Base-by-base conservation (phyloP, 2,888 invertebrate genomes). In the Scrobipalpa atriplicella region DNA sequence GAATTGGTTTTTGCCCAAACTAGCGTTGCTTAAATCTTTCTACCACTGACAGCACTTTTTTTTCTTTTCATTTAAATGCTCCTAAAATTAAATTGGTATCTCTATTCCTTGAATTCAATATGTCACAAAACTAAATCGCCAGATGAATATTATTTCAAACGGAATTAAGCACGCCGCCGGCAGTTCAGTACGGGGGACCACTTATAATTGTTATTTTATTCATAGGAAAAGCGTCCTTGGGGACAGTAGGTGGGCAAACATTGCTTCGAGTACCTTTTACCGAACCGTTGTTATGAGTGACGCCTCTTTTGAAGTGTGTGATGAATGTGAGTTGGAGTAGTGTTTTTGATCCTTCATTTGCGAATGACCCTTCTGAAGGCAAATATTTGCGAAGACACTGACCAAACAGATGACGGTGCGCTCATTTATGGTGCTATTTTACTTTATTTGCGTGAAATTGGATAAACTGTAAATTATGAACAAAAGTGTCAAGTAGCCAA, bases 161-260 rank as follows among this genome's bases (percentile, higher is more conserved):
- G 88, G 90, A 91, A 92, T 92, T 89, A 92, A 85, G 86, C 89
- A 88, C 92, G 90, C 84, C 78, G 75, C 78, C 81, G 87, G 85
- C 86, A 16, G 58, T 38, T 16, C 9, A 6, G 58, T 29, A 38
- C 78, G 79, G 80, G 81, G 82, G 89, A 90, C 89, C 90, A 92
- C 91, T 91, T 92, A 92, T 92, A 92, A 93, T 93, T 92, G 93
- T 93, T 93, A 93, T 93, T 93, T 93, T 93, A 93, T 93, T 93
- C 93, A 93, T 93, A 92, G 93, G 89, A 92, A 92, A 84, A 90
- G 89, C 87, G 82, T 87, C 91, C 90, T 82, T 67, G 70, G 87
- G 87, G 90, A 83, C 79, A 70, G 87, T 89, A 88, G 89, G 89
- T 86, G 89, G 80, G 80, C 90, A 90, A 92, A 92, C 91, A 91